A percentile compares a stretch with the other conserved stretches of the same genome.
These are phyloP conservation scores for Mesocricetus auratus DNA, from an alignment of 2,113 vertebrate species.

Conservation along the genomic window DNA sequence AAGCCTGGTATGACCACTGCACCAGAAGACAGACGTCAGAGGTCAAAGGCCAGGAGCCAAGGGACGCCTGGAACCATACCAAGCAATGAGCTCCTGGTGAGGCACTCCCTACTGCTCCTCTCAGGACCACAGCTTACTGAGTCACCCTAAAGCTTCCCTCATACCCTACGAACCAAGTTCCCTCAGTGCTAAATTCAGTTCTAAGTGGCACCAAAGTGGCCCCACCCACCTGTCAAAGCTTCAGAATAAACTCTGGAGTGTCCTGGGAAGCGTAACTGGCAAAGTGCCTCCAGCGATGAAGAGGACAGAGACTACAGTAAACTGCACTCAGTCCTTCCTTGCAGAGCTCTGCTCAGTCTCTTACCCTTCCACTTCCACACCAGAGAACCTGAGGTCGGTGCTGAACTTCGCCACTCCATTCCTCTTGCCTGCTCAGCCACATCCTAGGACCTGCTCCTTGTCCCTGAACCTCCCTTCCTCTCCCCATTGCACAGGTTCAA, in stretches of 20 bases:
- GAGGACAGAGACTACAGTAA: fast-evolving
- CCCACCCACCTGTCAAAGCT: neutral
- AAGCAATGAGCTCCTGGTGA: neutral
- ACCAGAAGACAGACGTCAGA: neutral
- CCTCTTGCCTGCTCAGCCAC: neutral
- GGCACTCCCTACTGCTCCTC: neutral
- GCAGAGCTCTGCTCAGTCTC: neutral
- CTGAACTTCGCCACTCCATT: neutral
- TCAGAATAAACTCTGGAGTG: neutral
- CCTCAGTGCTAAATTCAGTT: neutral
- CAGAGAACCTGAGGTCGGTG: neutral
- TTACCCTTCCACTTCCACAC: neutral
- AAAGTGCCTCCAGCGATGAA: fast-evolving
- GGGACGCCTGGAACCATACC: neutral
- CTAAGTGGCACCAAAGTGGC: neutral
- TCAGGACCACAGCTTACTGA: neutral
- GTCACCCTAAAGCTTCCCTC: neutral
- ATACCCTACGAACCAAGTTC: neutral
- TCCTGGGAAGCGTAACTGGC: neutral
- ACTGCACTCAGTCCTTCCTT: too few species aligned
- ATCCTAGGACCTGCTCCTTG: too few species aligned
- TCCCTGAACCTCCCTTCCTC: neutral
- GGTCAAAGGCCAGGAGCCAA: neutral
- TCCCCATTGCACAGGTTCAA: neutral
- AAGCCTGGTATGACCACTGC: neutral